Base-by-base conservation (phyloP, 2,888 invertebrate genomes). In the Allygus modestus region DNA sequence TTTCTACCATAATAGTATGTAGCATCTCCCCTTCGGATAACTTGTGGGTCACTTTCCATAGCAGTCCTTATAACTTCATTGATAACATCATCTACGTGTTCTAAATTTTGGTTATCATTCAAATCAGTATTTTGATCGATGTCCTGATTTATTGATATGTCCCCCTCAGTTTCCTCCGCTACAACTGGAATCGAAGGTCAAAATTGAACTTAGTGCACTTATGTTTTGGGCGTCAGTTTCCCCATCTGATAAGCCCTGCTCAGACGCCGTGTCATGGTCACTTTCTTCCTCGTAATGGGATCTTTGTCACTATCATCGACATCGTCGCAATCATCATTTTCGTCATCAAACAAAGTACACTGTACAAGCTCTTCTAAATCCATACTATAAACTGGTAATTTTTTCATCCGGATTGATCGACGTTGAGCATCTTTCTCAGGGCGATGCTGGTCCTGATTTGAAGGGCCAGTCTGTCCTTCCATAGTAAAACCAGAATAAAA, bases 221-320 rank as follows among this genome's bases (percentile, higher is more conserved):
- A 37, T 37, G 46, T 61, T 61, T 12, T 28, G 20, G 26, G 61
- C 61, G 7, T 12, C 33, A 11, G 31, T 12, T 73, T 73, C 73
- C 7, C 31, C n/a, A 33, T 73, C 41, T 33, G 73, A 73, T 17
- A 28, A 28, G 9, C 37, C 77, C 46, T 77, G 77, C n/a, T 77
- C 77, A 5, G 77, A 77, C 15, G n/a, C 77, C 2, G 26, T 43
- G 7, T 77, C 26, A 20, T 77, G 37, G n/a, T 33, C 41, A 77
- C 77, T 77, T 26, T 77, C 77, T 20, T 77, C 77, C 26, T 20
- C 26, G 15, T 77, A 77, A n/a, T 77, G 7, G 41, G 77, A 15
- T 77, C 77, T 17, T n/a, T 20, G 26, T 77, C 46, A 46, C 77
- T 77, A 26, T 77, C 77, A 41, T 77, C 77, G 15, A 77, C 43